phyloP scores from a whole-genome alignment of 2,797 vertebrate genomes.

The Acipenser transmontanus region DNA sequence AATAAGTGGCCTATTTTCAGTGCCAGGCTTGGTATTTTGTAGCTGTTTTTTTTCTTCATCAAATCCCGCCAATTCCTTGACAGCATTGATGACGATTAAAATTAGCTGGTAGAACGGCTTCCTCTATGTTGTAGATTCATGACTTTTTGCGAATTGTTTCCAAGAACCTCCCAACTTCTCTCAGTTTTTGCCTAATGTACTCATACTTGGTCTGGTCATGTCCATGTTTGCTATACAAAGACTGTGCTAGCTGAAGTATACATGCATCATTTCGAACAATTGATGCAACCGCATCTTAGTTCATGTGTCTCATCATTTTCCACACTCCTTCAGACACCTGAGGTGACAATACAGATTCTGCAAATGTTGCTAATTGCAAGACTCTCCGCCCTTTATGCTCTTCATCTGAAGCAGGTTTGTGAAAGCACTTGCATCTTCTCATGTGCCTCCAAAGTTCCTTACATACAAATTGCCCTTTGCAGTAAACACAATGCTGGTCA shows the following conservation, averaged over 20 bases:
- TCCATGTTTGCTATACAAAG: constrained; percentile 29
- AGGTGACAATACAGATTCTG: constrained; percentile 6
- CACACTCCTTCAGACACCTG: constrained; percentile 16
- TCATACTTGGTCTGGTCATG: constrained; percentile 30
- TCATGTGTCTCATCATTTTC: constrained; percentile 21
- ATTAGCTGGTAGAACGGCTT: constrained; percentile 27
- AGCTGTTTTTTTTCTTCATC: constrained; percentile 20
- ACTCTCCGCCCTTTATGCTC: constrained; percentile 9
- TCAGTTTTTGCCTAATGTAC: constrained; percentile 28
- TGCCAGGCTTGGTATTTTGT: constrained; percentile 20
- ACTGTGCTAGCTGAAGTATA: constrained; percentile 28
- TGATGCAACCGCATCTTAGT: constrained; percentile 15
- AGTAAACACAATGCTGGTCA: constrained; percentile 26
- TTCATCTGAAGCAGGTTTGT: too few species aligned
- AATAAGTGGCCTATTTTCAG: constrained; percentile 21
- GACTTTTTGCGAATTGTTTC: constrained; percentile 11
- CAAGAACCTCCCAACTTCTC: constrained; percentile 26
- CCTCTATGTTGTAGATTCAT: constrained; percentile 17
- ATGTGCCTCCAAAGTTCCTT: constrained; percentile 18
- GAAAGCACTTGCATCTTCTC: background rate
- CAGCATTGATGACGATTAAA: constrained; percentile 23
- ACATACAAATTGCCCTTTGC: constrained; percentile 15
- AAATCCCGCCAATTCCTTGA: constrained; percentile 28
- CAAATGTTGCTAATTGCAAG: constrained; percentile 17
- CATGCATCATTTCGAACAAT: constrained; percentile 18